These are phyloP conservation scores for Apogon talboti DNA, from an alignment of 2,797 vertebrate species.

Conservation along the genomic window DNA sequence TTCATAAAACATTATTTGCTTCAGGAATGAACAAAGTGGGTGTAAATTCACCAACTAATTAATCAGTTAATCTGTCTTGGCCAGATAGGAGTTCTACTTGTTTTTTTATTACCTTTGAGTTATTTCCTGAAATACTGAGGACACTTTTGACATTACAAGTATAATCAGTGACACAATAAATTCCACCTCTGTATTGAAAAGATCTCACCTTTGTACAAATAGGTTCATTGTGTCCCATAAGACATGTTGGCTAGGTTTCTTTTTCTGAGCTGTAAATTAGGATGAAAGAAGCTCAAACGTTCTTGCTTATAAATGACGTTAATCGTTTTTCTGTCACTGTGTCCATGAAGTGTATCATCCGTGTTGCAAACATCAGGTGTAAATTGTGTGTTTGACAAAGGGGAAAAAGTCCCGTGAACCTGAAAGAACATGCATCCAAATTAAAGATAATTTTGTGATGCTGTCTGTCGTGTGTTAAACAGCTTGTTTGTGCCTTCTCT, in stretches of 20 bases:
- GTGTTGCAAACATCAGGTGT: conserved; percentile 25
- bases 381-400: conserved; percentile 31
- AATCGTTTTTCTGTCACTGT: conserved; percentile 26
- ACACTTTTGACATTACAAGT: neutral
- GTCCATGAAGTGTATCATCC: neutral
- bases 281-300: neutral
- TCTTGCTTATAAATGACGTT: conserved; percentile 12
- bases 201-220: neutral
- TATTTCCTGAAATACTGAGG: neutral
- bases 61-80: neutral
- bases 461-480: conserved; percentile 63
- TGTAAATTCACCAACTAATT: neutral
- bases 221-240: neutral
- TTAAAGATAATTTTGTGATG: conserved; percentile 40
- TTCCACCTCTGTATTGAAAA: too few relatives aligned
- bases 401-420: conserved; percentile 9
- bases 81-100: conserved; percentile 1
- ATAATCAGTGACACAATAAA: neutral
- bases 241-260: neutral
- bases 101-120: neutral
- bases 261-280: neutral
- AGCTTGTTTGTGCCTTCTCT: conserved; percentile 79
- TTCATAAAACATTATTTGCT: neutral
- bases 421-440: conserved; percentile 49
- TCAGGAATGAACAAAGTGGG: neutral